Conservation (phyloP, 2,888 invertebrate genomes). For the Drosophila rellima region DNA sequence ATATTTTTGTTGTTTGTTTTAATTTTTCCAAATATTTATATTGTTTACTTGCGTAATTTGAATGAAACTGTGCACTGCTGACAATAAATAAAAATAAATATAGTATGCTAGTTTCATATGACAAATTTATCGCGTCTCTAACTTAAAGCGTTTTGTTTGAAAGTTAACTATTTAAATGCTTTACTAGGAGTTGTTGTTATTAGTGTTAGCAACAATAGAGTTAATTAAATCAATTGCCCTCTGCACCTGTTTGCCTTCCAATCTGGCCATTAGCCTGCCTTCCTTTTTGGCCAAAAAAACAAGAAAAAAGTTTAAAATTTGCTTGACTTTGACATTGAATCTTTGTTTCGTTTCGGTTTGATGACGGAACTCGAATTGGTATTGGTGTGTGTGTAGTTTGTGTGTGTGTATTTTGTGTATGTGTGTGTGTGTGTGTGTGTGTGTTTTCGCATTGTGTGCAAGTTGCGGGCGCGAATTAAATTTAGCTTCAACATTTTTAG, state of each 20-base stretch:
- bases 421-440: conserved; percentile 13
- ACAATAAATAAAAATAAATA: too few species aligned
- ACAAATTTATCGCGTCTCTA: too few species aligned
- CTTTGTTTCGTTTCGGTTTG: conserved; percentile 42
- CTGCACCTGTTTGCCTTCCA: conserved; percentile 15
- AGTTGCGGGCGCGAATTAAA: conserved; percentile 44
- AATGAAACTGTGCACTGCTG: too few species aligned
- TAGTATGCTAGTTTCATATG: too few species aligned
- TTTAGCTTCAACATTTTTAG: conserved; percentile 28
- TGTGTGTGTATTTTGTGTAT: conserved; percentile 14
- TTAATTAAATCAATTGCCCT: conserved; percentile 8
- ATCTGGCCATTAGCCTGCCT: conserved; percentile 15
- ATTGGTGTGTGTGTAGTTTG: conserved; percentile 2
- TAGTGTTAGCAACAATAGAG: neutral
- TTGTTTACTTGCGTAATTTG: too few species aligned
- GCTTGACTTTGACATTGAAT: conserved; percentile 69
- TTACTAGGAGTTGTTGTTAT: too few species aligned
- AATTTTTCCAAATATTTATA: too few species aligned
- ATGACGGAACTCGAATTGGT: conserved; percentile 58
- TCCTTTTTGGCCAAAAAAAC: conserved; percentile 9
- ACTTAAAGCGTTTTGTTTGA: neutral
- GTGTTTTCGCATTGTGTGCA: conserved; percentile 24
- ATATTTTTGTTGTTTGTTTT: too few species aligned
- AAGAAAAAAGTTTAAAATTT: conserved; percentile 7
- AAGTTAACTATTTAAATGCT: conserved; percentile 21